Base-by-base conservation (phyloP, 2,113 vertebrate species). In the Psammodynastes pulverulentus region DNA sequence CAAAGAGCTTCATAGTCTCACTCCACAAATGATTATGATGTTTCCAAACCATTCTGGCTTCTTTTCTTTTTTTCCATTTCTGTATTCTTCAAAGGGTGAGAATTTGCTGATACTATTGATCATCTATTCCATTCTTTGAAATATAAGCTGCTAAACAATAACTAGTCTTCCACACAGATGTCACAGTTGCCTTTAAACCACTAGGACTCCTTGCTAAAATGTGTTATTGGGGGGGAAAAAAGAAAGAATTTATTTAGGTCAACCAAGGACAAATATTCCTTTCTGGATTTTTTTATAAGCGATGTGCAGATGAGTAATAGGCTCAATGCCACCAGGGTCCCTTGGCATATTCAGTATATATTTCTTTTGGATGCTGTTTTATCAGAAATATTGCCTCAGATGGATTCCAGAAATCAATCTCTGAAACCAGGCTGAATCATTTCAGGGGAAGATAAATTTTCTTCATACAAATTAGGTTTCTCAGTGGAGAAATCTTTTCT, bases 321-420 rank as follows among this genome's bases (percentile, higher is more conserved):
- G 72, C 51, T 90, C 10, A 90, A 45, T 29, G 51, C 43, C 52
- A 56, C 51, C 39, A 54, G 51, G 51, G 51, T 46, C 89, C 23
- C 62, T 72, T 90, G 24, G 39, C 6, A 9, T 46, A 21, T 19
- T 24, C 79, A 56, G 54, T 85, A 91, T n/a, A 86, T 54, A 39
- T 89, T 86, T 85, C 2, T 56, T 48, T 91, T 91, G 90, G 90
- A 46, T 85, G 26, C 26, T 85, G 90, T 10, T 85, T 90, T 54
- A 90, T 54, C 34, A 45, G 90, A 9, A 54, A 29, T 43, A 15
- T 51, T 54, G 52, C 17, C 15, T 29, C 67, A 84, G 49, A 52
- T 48, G 21, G 23, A 45, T 43, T 86, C 34, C 39, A 56, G 34
- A 15, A 54, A 39, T 90, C 51, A 45, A 45, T 4, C 23, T 13